phyloP scores from a whole-genome alignment of 2,888 invertebrate species.

The Sphaerophoria rueppellii region DNA sequence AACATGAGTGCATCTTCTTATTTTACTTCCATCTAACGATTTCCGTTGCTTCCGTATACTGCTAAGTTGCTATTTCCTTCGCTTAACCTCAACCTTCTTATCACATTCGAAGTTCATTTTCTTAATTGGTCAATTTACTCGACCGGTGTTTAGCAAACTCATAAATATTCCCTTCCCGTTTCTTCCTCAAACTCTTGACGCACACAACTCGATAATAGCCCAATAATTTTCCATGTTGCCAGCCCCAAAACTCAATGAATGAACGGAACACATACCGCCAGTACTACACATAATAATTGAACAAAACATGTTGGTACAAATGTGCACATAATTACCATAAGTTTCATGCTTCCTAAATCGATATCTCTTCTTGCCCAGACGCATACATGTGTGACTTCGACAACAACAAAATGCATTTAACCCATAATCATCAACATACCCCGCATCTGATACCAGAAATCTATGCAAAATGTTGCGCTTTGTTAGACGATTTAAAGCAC shows the following conservation, averaged over 20 bases:
- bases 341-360: slow-evolving; percentile 58
- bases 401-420: slow-evolving; percentile 14
- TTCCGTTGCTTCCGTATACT: background rate
- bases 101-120: slow-evolving; percentile 19
- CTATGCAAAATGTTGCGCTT: slow-evolving; percentile 60
- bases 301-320: slow-evolving; percentile 4
- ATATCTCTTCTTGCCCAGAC: slow-evolving; percentile 42
- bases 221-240: slow-evolving; percentile 48
- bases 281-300: background rate
- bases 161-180: background rate
- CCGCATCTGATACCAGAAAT: slow-evolving; percentile 16
- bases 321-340: slow-evolving; percentile 52
- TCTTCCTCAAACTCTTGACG: background rate
- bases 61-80: background rate
- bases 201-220: slow-evolving; percentile 19
- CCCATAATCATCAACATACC: slow-evolving; percentile 13
- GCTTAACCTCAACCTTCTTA: slow-evolving; percentile 1
- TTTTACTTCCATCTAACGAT: background rate
- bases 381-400: slow-evolving; percentile 37
- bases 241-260: background rate
- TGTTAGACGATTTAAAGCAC: slow-evolving; percentile 57
- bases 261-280: slow-evolving; percentile 9
- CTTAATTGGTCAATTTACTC: slow-evolving; percentile 16
- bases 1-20: no score
- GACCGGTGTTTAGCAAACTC: slow-evolving; percentile 13